Conservation (phyloP, 2,113 vertebrate species). For the Atlantisia rogersi region DNA sequence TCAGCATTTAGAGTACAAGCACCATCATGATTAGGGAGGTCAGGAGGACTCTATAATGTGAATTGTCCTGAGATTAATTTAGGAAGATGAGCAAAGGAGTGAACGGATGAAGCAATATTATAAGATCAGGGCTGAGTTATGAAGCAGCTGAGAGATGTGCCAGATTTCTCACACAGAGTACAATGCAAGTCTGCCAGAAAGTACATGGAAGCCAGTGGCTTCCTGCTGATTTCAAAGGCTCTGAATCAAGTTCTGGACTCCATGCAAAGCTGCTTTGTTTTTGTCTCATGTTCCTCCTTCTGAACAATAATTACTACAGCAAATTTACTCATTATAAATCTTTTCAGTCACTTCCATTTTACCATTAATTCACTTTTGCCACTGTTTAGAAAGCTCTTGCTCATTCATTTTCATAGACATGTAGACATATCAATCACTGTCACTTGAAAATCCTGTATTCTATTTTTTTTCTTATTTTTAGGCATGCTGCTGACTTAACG, state of each 20-base stretch:
- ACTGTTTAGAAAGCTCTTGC: neutral
- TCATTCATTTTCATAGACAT: neutral
- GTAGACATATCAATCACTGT: neutral
- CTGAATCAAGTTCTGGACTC: neutral
- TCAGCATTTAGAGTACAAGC: neutral
- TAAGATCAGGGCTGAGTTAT: neutral
- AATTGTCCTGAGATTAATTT: conserved; percentile 39
- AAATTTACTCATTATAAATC: neutral
- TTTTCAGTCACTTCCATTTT: neutral
- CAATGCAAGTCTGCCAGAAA: neutral
- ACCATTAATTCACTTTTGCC: neutral
- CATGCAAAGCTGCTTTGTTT: neutral
- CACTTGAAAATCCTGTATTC: neutral
- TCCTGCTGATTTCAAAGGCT: conserved; percentile 18
- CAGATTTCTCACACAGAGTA: neutral
- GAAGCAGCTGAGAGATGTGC: neutral
- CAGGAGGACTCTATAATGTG: neutral
- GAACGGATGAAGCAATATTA: neutral
- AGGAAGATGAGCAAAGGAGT: neutral
- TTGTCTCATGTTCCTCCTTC: neutral
- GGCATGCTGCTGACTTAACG: neutral
- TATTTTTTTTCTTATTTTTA: conserved; percentile 26
- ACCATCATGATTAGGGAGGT: neutral
- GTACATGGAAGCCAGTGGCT: neutral
- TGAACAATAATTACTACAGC: neutral